phyloP scores from a whole-genome alignment of 1,140 invertebrate genomes.

The Adoxophyes honmai region DNA sequence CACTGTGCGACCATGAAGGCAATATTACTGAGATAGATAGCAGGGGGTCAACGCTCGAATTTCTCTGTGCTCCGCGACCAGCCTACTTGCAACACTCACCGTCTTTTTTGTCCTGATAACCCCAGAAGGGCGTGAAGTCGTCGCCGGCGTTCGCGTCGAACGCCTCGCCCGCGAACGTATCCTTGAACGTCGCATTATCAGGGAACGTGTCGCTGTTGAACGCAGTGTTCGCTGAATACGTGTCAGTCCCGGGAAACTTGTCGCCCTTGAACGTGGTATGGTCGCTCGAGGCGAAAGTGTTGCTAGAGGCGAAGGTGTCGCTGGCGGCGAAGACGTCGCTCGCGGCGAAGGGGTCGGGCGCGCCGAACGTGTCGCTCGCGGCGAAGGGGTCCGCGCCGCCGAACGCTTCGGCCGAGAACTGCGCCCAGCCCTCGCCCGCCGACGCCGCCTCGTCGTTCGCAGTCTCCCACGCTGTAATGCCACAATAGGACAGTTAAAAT shows the following conservation, averaged over 20 bases:
- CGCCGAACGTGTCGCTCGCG: constrained; percentile 20
- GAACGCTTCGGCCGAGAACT: constrained; percentile 24
- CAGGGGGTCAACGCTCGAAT: too few species aligned
- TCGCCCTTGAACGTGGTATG: neutral
- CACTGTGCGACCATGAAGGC: too few species aligned
- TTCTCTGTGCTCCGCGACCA: too few species aligned
- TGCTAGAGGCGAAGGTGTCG: neutral
- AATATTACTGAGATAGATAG: too few species aligned
- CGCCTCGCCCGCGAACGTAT: too few species aligned
- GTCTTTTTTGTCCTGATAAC: constrained; percentile 15
- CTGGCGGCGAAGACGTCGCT: constrained; percentile 3
- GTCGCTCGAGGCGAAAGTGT: neutral
- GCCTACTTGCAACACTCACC: too few species aligned
- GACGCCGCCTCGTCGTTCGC: constrained; percentile 12
- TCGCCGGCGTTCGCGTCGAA: neutral
- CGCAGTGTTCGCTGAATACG: neutral
- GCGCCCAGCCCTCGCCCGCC: constrained; percentile 38
- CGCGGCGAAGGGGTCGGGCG: constrained; percentile 1
- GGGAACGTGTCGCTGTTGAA: too few species aligned
- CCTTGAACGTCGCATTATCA: neutral
- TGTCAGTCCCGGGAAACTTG: neutral
- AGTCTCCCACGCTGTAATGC: constrained; percentile 34
- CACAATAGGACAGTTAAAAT: too few species aligned
- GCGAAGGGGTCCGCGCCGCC: constrained; percentile 21
- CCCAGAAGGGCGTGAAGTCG: constrained; percentile 23